These are phyloP conservation scores for Palythoa grandiflora DNA, from an alignment of 92 coral and sea anemone species.

Conservation along the genomic window DNA sequence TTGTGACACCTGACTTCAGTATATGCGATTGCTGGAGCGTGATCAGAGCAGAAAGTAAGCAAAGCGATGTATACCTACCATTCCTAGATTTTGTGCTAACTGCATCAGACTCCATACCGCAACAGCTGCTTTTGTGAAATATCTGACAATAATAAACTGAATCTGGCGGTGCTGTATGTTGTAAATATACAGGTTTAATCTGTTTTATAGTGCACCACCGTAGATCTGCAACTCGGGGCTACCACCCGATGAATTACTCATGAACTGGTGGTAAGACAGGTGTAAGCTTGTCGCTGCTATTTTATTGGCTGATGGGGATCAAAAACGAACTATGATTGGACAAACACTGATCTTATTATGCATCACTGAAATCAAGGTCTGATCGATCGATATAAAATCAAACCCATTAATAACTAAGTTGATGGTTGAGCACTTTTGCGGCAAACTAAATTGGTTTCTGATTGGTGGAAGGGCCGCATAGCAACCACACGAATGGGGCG, in stretches of 20 bases:
- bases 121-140: neutral
- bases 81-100: slow-evolving; percentile 15
- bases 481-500: slow-evolving; percentile 41
- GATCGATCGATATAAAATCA: slow-evolving; percentile 46
- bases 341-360: slow-evolving; percentile 66
- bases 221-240: slow-evolving; percentile 25
- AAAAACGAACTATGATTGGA: slow-evolving; percentile 67
- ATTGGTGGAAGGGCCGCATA: slow-evolving; percentile 35
- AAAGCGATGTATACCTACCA: neutral
- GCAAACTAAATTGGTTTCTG: slow-evolving; percentile 10
- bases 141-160: neutral
- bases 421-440: slow-evolving; percentile 50
- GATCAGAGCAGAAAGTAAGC: slow-evolving; percentile 13
- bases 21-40: slow-evolving; percentile 1
- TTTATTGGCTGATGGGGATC: slow-evolving; percentile 67
- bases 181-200: slow-evolving; percentile 5
- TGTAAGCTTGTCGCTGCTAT: slow-evolving; percentile 52
- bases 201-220: slow-evolving; percentile 37
- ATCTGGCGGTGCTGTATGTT: neutral
- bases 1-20: slow-evolving; percentile 1
- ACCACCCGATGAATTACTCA: slow-evolving; percentile 53
- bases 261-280: slow-evolving; percentile 83
- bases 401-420: slow-evolving; percentile 37
- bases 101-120: slow-evolving; percentile 28
- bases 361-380: slow-evolving; percentile 46